A percentile compares a stretch with the other conserved stretches of the same genome.
Evolutionary conservation across 2,888 invertebrate genomes (phyloP).

Genomic region (Drosophila vallismaia): DNA sequence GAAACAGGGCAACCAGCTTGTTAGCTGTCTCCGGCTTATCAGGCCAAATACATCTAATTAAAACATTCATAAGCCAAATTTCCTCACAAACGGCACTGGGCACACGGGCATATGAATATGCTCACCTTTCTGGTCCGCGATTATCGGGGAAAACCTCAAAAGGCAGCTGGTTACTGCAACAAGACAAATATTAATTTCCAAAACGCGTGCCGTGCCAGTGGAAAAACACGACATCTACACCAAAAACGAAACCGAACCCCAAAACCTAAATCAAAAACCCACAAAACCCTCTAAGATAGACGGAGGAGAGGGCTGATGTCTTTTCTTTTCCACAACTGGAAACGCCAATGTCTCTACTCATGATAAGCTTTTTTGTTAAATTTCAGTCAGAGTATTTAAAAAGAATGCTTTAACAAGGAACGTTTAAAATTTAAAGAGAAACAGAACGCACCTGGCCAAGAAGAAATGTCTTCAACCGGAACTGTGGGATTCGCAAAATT

Average conservation of each 20-base stretch:
- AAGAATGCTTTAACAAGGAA: no score
- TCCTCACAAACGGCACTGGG: constrained; percentile 69
- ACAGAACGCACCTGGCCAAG: background rate
- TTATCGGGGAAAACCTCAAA: constrained; percentile 64
- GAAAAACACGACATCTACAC: constrained; percentile 55
- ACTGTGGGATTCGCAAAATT: background rate
- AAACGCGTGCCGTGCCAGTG: constrained; percentile 67
- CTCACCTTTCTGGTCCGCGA: constrained; percentile 51
- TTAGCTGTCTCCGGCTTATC: constrained; percentile 71
- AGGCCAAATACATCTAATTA: constrained; percentile 74
- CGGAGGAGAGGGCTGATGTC: background rate
- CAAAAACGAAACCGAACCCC: constrained; percentile 17
- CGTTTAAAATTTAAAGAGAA: background rate
- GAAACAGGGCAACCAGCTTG: constrained; percentile 64
- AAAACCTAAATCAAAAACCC: constrained; percentile 20
- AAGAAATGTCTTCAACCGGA: no score
- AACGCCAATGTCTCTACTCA: no score
- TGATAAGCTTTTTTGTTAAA: no score
- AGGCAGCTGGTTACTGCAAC: constrained; percentile 38
- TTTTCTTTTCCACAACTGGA: no score
- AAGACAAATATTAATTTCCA: constrained; percentile 73
- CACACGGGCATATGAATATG: constrained; percentile 66
- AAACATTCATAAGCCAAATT: constrained; percentile 74
- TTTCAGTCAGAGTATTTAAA: no score
- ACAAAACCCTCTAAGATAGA: constrained; percentile 16